Base-by-base conservation (phyloP, 2,888 invertebrate genomes). In the Raillietiella orientalis region DNA sequence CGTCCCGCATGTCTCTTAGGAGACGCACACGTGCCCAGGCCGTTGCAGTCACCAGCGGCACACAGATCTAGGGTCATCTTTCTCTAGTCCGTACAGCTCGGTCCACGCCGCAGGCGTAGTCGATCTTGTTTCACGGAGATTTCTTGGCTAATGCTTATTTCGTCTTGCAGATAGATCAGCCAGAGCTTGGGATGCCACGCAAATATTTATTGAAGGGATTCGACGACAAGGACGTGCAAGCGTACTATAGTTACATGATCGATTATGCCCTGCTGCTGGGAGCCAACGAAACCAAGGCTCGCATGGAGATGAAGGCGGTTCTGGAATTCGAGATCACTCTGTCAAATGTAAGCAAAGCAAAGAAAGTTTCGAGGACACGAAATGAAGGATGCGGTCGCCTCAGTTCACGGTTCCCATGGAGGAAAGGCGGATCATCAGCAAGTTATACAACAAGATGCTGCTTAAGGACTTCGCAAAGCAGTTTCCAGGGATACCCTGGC, bases 331-430 rank as follows among this genome's bases (percentile, higher is more conserved):
- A 90, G 55, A 75, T 72, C 33, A 55, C 61, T 35, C 55, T 90
- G 28, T 84, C 87, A 16, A 79, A 84, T 44, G 84, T 87, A 53
- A 63, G 66, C n/a, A n/a, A n/a, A n/a, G n/a, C n/a, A n/a, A n/a
- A n/a, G n/a, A n/a, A n/a, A n/a, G n/a, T n/a, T n/a, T n/a, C n/a
- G n/a, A n/a, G n/a, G n/a, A n/a, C n/a, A n/a, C n/a, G n/a, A n/a
- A n/a, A n/a, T n/a, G n/a, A n/a, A n/a, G n/a, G n/a, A n/a, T n/a
- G n/a, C n/a, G n/a, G n/a, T n/a, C n/a, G n/a, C n/a, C n/a, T n/a
- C 32, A 74, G 72, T 71, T 70, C 38, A 74, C 74, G 5, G 51
- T 71, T 42, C 75, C 79, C 4, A 60, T 66, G 37, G 84, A 84
- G 43, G 70, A 84, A 47, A 59, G 84, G 23, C 60, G 84, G 33